phyloP scores from a whole-genome alignment of 2,797 vertebrate species.

The Erpetoichthys calabaricus region DNA sequence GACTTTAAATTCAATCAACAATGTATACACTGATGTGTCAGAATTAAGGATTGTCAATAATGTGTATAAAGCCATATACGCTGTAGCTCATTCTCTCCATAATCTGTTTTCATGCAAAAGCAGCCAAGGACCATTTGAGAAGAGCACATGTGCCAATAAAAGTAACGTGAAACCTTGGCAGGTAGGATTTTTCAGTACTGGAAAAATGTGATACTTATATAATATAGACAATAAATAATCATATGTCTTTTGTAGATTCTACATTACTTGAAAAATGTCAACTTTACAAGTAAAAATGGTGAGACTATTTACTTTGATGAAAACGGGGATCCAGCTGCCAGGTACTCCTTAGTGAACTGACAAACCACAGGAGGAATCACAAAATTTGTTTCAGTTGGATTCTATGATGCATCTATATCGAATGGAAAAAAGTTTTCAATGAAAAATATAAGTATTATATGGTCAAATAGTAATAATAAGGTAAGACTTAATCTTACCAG shows the following conservation, averaged over 20 bases:
- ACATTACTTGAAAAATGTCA: slow-evolving; percentile 41
- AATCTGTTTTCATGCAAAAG: neutral
- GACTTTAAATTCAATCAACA: slow-evolving; percentile 28
- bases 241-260: slow-evolving; percentile 38
- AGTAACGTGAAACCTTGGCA: slow-evolving; percentile 5
- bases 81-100: slow-evolving; percentile 6
- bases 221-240: too few relatives aligned
- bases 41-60: slow-evolving; percentile 18
- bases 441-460: slow-evolving; percentile 34
- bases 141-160: slow-evolving; percentile 3
- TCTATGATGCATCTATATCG: slow-evolving; percentile 46
- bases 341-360: slow-evolving; percentile 61
- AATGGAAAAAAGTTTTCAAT: slow-evolving; percentile 38
- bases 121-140: slow-evolving; percentile 1
- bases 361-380: slow-evolving; percentile 35
- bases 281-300: slow-evolving; percentile 43
- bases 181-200: neutral
- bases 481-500: slow-evolving; percentile 20
- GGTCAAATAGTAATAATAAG: slow-evolving; percentile 30
- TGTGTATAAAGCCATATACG: slow-evolving; percentile 4
- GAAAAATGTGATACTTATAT: too few relatives aligned
- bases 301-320: slow-evolving; percentile 51
- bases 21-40: slow-evolving; percentile 33
- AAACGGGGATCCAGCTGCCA: slow-evolving; percentile 53
- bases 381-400: slow-evolving; percentile 40